phyloP scores from a whole-genome alignment of 2,797 vertebrate species.

The Tachyglossus aculeatus region DNA sequence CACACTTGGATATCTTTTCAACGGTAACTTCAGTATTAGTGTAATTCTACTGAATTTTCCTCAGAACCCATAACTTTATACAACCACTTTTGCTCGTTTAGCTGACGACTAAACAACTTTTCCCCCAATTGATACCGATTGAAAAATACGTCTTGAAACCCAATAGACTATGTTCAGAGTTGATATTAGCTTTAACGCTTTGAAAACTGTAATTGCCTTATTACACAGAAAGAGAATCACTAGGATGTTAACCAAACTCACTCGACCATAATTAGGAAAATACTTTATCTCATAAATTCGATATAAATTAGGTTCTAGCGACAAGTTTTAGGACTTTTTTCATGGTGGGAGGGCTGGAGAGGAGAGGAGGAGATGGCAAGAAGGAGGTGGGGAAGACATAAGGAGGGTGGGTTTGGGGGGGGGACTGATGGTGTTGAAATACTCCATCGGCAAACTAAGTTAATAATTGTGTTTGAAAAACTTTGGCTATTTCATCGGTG shows the following conservation, averaged over 20 bases:
- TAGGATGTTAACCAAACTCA: constrained; percentile 80
- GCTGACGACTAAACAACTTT: constrained; percentile 68
- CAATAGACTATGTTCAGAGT: constrained; percentile 71
- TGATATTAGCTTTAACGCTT: constrained; percentile 72
- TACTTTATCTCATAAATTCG: constrained; percentile 81
- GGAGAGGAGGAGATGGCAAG: constrained; percentile 44
- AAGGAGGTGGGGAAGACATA: constrained; percentile 29
- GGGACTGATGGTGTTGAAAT: constrained; percentile 63
- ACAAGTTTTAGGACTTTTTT: constrained; percentile 70
- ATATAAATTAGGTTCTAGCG: constrained; percentile 80
- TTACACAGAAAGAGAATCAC: constrained; percentile 76
- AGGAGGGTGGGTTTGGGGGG: constrained; percentile 52
- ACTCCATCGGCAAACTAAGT: constrained; percentile 70
- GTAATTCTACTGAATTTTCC: constrained; percentile 72
- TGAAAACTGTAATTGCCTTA: constrained; percentile 78
- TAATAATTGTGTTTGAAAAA: constrained; percentile 74
- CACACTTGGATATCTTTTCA: constrained; percentile 76
- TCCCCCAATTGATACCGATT: constrained; percentile 66
- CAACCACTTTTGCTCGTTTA: constrained; percentile 71
- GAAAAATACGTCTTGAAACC: constrained; percentile 66
- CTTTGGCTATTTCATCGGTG: constrained; percentile 81
- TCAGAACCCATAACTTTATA: constrained; percentile 75
- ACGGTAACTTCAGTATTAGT: constrained; percentile 73
- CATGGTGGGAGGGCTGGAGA: constrained; percentile 14
- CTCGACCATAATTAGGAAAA: constrained; percentile 80